These are phyloP conservation scores for Corella eumyota DNA, from an alignment of 23 tunicate species.

Conservation along the genomic window DNA sequence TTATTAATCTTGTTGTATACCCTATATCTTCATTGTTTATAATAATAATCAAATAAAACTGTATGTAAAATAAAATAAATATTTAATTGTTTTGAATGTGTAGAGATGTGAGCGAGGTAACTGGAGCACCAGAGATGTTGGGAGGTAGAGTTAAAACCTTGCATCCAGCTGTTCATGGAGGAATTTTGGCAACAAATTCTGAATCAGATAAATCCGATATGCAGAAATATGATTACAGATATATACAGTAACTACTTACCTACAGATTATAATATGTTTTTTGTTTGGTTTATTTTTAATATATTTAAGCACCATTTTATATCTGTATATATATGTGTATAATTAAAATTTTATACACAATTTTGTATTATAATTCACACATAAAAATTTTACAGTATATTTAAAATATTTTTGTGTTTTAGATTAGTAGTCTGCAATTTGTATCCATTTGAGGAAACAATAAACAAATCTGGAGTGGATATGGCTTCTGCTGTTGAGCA, in stretches of 20 bases:
- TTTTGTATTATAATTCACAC: no score
- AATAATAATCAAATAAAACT: not conserved
- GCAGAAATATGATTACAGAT: slow-evolving; percentile 33
- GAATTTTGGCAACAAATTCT: slow-evolving; percentile 59
- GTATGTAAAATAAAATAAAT: not conserved
- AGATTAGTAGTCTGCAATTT: slow-evolving; percentile 81
- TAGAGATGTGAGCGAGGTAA: slow-evolving; percentile 80
- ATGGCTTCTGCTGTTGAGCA: slow-evolving; percentile 78
- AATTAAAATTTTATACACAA: no score
- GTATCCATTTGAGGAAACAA: slow-evolving; percentile 73
- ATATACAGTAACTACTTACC: slow-evolving; percentile 46
- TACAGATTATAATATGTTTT: not conserved
- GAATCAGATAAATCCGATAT: slow-evolving; percentile 34
- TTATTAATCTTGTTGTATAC: no score
- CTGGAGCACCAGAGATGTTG: slow-evolving; percentile 91
- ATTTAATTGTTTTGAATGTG: not conserved
- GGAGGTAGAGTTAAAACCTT: slow-evolving; percentile 90
- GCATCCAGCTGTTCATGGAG: slow-evolving; percentile 93
- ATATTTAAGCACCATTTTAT: no score
- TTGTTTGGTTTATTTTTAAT: not conserved
- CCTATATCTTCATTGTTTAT: not conserved
- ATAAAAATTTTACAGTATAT: no score
- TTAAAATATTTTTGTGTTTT: no score
- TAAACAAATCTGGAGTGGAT: slow-evolving; percentile 13
- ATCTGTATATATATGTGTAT: no score